A percentile compares a stretch with the other conserved stretches of the same genome.
These are phyloP conservation scores for Uloborus plumipes DNA, from an alignment of 2,888 invertebrate species.

Conservation along the genomic window DNA sequence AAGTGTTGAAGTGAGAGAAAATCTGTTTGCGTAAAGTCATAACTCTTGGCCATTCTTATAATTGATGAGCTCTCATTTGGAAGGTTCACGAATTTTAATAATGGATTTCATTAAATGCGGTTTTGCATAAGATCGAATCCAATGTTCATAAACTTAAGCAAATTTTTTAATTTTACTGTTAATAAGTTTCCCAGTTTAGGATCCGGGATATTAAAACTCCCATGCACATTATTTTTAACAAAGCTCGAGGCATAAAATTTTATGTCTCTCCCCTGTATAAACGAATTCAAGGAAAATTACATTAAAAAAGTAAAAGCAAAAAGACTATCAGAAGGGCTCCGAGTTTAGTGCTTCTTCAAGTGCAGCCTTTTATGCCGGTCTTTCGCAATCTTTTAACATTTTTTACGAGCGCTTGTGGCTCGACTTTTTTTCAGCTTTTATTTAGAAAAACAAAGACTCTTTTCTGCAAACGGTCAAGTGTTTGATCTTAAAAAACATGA, in stretches of 20 bases:
- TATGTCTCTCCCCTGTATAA: constrained; percentile 16
- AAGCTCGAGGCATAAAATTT: constrained; percentile 23
- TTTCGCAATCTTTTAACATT: constrained; percentile 19
- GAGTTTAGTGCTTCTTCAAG: constrained; percentile 18
- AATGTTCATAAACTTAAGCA: no score
- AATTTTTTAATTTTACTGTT: no score
- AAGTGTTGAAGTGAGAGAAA: no score
- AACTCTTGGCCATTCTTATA: no score
- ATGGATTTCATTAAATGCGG: no score
- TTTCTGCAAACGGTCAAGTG: background rate
- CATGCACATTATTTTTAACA: constrained; percentile 13
- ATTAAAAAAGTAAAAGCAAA: constrained; percentile 25
- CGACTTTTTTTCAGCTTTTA: constrained; percentile 15
- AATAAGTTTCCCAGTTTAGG: background rate
- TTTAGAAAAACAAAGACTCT: constrained; percentile 30
- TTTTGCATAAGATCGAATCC: no score
- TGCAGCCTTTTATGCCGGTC: constrained; percentile 18
- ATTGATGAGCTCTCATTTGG: no score
- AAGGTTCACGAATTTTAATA: no score
- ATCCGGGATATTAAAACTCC: background rate
- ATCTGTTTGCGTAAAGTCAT: no score
- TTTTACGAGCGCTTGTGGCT: constrained; percentile 27
- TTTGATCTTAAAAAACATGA: constrained; percentile 22
- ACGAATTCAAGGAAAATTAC: constrained; percentile 13
- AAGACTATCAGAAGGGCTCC: constrained; percentile 2